These are phyloP conservation scores for Haemorhous mexicanus DNA, from an alignment of 2,113 vertebrate species.

Conservation along the genomic window DNA sequence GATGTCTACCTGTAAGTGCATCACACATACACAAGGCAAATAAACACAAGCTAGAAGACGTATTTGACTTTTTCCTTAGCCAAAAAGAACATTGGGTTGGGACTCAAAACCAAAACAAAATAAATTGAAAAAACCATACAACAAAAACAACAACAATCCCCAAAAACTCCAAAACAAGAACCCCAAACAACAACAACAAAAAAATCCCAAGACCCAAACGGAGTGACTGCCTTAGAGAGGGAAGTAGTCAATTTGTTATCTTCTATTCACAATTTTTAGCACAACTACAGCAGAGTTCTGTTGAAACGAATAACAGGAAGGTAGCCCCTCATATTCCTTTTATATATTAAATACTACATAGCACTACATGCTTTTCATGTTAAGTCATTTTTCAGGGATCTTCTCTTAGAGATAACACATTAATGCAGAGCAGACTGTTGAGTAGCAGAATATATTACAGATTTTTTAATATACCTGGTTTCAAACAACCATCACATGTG, in stretches of 20 bases:
- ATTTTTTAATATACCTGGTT: not conserved
- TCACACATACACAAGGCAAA: not conserved
- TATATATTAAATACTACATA: not conserved
- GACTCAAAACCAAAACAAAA: not conserved
- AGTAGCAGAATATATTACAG: not conserved
- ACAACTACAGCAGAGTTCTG: not conserved
- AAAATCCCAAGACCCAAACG: no score
- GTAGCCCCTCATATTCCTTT: not conserved
- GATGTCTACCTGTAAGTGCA: not conserved
- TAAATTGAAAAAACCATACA: fast-evolving
- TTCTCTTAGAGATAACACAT: not conserved
- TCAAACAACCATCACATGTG: not conserved
- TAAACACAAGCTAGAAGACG: not conserved
- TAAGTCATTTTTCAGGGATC: not conserved
- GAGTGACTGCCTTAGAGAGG: not conserved
- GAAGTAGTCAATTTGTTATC: not conserved
- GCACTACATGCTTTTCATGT: not conserved
- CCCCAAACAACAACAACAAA: not conserved
- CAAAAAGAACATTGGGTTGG: not conserved
- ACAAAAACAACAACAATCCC: not conserved
- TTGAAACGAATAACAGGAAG: not conserved
- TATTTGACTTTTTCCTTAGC: not conserved
- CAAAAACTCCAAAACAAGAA: not conserved
- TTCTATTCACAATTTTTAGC: not conserved
- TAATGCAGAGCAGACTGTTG: not conserved